Evolutionary conservation across 2,113 vertebrate genomes (phyloP), one percentile per base, ranked within the genome.

Genomic region (Bos taurus): DNA sequence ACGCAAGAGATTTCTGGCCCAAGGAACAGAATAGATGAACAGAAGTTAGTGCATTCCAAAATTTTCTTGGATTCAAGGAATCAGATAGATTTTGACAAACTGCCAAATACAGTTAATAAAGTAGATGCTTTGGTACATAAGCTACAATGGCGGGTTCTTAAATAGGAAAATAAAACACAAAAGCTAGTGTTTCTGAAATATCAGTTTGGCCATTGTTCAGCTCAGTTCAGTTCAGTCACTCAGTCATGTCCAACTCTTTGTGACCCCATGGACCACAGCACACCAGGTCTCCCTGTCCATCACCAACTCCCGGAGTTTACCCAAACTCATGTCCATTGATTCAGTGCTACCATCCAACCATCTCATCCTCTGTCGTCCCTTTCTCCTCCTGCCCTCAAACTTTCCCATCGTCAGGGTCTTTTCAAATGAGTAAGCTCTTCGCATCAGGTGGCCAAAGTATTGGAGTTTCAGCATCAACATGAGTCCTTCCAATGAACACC

Each of bases 191-290:
- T 16, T 85, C n/a, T 36, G 13, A 54, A 90, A 30, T 80, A 74
- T 82, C 71, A n/a, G 14, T 71, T 77, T 30, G 33, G 7, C 54
- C 36, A 9, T n/a, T 19, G 2, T 86, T 23, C 67, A 71, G 19
- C 10, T 40, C 67, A 71, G 10, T 36, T 71, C 21, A 40, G n/a
- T 23, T 71, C n/a, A 71, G 19, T 71, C 64, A 19, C 33, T 19
- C 64, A 71, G n/a, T 71, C 5, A 0, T 71, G 67, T 71, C n/a
- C 0, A 0, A 71, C n/a, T 40, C n/a, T 40, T 40, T 23, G 67
- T 0, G 0, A 23, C 19, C 16, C 10, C n/a, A 71, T 71, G 19
- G n/a, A 40, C 19, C n/a, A 12, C 10, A 71, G n/a, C n/a, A 71
- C 5, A 2, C 19, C n/a, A 71, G 67, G 67, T 10, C n/a, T 71